A percentile compares a stretch with the other conserved stretches of the same genome.
Evolutionary conservation across 2,888 invertebrate species (phyloP).

Genomic region (Drosophila acutilabella): DNA sequence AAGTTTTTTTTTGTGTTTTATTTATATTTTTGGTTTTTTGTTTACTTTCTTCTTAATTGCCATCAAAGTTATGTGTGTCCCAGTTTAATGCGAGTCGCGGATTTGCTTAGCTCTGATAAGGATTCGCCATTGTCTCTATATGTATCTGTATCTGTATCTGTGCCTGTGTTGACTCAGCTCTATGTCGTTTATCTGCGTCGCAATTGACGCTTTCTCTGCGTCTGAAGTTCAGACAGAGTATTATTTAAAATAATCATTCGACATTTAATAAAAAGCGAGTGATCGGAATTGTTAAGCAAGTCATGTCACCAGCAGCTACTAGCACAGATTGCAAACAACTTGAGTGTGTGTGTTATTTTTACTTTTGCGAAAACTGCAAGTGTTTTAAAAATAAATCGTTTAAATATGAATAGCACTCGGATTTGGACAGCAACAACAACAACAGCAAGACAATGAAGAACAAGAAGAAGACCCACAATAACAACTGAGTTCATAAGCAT

Average conservation of each 20-base stretch:
- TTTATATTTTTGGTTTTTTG: slow-evolving; percentile 35
- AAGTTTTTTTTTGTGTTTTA: slow-evolving; percentile 44
- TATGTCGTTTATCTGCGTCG: slow-evolving; percentile 27
- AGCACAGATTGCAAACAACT: slow-evolving; percentile 10
- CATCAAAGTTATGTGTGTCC: slow-evolving; percentile 46
- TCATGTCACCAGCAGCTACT: neutral
- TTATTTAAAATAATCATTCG: slow-evolving; percentile 15
- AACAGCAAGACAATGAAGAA: neutral
- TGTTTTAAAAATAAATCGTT: slow-evolving; percentile 46
- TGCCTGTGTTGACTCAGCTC: slow-evolving; percentile 36
- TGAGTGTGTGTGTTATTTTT: slow-evolving; percentile 22
- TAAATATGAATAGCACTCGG: slow-evolving; percentile 24
- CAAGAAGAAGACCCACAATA: neutral
- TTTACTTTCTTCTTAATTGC: slow-evolving; percentile 58
- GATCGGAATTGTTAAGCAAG: slow-evolving; percentile 23
- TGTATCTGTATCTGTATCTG: neutral
- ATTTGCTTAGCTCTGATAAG: slow-evolving; percentile 40
- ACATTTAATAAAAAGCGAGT: slow-evolving; percentile 25
- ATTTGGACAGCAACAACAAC: slow-evolving; percentile 31
- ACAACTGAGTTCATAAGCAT: slow-evolving; percentile 33
- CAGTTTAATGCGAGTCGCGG: slow-evolving; percentile 28
- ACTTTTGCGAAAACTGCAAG: slow-evolving; percentile 22
- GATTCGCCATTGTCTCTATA: slow-evolving; percentile 12
- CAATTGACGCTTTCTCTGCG: slow-evolving; percentile 42
- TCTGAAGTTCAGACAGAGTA: slow-evolving; percentile 6